A percentile compares a stretch with the other conserved stretches of the same genome.
Evolutionary conservation across 2,888 invertebrate genomes (phyloP).

Genomic region (Liodrosophila aerea): DNA sequence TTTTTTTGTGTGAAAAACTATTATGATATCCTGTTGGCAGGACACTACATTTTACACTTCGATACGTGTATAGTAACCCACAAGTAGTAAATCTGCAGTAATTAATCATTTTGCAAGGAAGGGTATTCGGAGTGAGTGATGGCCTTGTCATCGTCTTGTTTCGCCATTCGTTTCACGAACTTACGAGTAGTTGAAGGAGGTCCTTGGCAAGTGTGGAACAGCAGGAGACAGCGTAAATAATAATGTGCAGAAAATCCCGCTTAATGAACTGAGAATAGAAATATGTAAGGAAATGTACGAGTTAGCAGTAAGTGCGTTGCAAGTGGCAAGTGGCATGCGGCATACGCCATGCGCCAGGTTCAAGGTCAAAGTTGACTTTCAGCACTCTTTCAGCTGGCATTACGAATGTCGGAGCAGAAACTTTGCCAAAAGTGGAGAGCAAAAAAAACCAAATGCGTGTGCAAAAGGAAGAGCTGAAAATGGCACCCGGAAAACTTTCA

Average conservation of each 20-base stretch:
- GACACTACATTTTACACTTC: no score
- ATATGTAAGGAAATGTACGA: conserved; percentile 18
- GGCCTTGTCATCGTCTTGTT: no score
- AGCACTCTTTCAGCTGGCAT: conserved; percentile 15
- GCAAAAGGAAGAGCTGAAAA: conserved; percentile 39
- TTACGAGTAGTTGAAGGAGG: conserved; percentile 26
- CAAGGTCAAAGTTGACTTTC: conserved; percentile 38
- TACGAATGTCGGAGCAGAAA: conserved; percentile 32
- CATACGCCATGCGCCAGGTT: conserved; percentile 38
- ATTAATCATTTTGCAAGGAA: no score
- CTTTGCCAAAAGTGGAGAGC: conserved; percentile 28
- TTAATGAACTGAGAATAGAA: conserved; percentile 71
- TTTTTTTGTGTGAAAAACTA: no score
- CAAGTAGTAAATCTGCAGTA: no score
- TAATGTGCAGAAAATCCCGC: conserved; percentile 63
- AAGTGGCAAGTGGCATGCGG: conserved; percentile 12
- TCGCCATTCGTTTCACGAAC: no score
- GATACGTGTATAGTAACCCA: no score
- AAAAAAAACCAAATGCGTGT: conserved; percentile 51
- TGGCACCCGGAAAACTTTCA: conserved; percentile 36
- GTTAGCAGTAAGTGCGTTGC: background rate
- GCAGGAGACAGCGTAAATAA: conserved; percentile 47
- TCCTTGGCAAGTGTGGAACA: conserved; percentile 45
- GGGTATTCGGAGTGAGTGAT: no score
- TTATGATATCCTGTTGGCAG: no score